A percentile compares a stretch with the other conserved stretches of the same genome.
These are phyloP conservation scores for Neodiprion fabricii DNA, from an alignment of 1,140 invertebrate genomes.

Conservation along the genomic window DNA sequence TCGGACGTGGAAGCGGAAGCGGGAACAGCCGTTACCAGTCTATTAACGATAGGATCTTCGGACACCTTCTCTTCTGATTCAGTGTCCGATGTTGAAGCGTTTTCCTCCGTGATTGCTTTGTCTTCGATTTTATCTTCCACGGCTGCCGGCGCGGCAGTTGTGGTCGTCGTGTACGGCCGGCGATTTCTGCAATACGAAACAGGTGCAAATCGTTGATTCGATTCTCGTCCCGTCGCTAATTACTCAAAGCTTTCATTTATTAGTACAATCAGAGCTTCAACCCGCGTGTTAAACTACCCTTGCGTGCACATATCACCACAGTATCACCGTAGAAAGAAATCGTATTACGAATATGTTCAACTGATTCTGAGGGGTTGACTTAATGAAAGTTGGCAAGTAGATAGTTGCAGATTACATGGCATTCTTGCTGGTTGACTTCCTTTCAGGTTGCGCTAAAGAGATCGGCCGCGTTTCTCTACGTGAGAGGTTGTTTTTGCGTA, in stretches of 20 bases:
- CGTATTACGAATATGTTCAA: too few relatives aligned
- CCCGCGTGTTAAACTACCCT: too few relatives aligned
- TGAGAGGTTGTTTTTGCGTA: constrained; percentile 34
- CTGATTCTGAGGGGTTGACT: too few relatives aligned
- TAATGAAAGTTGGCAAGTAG: too few relatives aligned
- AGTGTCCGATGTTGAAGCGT: constrained; percentile 26
- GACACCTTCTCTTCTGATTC: constrained; percentile 33
- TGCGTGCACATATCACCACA: too few relatives aligned
- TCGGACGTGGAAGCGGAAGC: constrained; percentile 2
- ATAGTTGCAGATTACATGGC: too few relatives aligned
- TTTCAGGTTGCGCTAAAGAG: too few relatives aligned
- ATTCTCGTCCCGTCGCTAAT: background rate
- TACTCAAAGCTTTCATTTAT: background rate
- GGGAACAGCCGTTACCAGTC: constrained; percentile 25
- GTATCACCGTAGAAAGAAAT: too few relatives aligned
- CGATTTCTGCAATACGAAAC: constrained; percentile 46
- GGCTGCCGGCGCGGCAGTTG: constrained; percentile 45
- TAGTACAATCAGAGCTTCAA: too few relatives aligned
- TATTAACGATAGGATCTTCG: constrained; percentile 28
- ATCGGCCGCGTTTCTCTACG: too few relatives aligned
- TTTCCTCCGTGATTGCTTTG: constrained; percentile 30
- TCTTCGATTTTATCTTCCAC: constrained; percentile 46
- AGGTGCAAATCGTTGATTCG: constrained; percentile 2
- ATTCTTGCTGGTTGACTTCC: too few relatives aligned
- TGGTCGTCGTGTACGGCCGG: constrained; percentile 53